phyloP scores from a whole-genome alignment of 2,113 vertebrate species.

The Ptyas mucosa region DNA sequence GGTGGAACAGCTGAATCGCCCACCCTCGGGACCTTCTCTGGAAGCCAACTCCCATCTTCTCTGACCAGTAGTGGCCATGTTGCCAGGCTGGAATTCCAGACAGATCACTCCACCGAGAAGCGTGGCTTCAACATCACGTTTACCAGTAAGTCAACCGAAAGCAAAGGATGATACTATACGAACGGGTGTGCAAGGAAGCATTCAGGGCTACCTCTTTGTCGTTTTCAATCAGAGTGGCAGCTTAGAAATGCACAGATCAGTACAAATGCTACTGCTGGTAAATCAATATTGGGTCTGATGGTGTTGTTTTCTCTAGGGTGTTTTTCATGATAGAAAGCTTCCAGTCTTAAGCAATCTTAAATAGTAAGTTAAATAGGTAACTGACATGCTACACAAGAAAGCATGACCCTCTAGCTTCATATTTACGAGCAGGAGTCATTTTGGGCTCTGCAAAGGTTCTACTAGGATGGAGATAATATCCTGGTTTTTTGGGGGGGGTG shows the following conservation, averaged over 20 bases:
- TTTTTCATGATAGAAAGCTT: not conserved
- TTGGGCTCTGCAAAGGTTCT: not conserved
- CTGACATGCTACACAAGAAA: not conserved
- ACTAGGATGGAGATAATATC: not conserved
- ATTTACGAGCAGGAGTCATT: not conserved
- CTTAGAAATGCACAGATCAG: not conserved
- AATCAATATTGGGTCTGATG: not conserved
- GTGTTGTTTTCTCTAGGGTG: not conserved
- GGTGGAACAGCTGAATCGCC: slow-evolving; percentile 91
- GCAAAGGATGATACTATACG: not conserved
- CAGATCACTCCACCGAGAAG: slow-evolving; percentile 96
- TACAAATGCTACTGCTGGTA: not conserved
- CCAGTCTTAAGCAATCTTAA: not conserved
- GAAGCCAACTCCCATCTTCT: slow-evolving; percentile 87
- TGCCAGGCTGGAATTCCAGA: slow-evolving; percentile 93
- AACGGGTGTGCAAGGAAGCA: too few relatives aligned
- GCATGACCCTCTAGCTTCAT: not conserved
- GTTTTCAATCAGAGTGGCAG: not conserved
- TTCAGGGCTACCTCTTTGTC: not conserved
- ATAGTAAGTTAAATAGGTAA: not conserved
- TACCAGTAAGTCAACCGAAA: slow-evolving; percentile 81
- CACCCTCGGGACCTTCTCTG: slow-evolving; percentile 92
- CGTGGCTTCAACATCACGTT: slow-evolving; percentile 98
- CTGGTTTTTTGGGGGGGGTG: not conserved
- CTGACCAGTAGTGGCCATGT: slow-evolving; percentile 94